These are phyloP conservation scores for Syngnathus scovelli DNA, from an alignment of 2,113 vertebrate genomes.

Conservation along the genomic window DNA sequence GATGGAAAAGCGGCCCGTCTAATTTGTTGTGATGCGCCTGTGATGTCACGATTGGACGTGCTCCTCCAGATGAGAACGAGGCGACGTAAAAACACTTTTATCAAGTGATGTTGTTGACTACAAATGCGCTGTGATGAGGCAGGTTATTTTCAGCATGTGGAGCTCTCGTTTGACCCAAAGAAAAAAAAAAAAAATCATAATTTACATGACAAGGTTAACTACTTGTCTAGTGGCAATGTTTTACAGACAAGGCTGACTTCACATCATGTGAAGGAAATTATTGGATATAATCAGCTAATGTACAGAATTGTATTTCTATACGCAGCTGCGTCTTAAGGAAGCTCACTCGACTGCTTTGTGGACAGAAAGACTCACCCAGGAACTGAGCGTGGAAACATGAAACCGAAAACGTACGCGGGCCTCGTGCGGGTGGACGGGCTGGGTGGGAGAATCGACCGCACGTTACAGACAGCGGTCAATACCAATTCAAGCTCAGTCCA, in stretches of 20 bases:
- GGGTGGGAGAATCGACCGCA: slow-evolving; percentile 39
- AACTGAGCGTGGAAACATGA: slow-evolving; percentile 25
- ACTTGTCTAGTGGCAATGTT: neutral
- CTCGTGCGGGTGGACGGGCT: too few relatives aligned
- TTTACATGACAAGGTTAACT: neutral
- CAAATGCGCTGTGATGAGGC: slow-evolving; percentile 35
- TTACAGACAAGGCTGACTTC: neutral
- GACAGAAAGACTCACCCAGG: slow-evolving; percentile 5
- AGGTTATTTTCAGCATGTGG: slow-evolving; percentile 32
- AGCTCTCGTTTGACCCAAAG: neutral
- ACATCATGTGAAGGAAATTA: neutral
- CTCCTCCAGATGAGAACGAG: slow-evolving; percentile 37
- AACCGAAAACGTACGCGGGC: slow-evolving; percentile 17
- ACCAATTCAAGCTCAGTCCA: slow-evolving; percentile 56
- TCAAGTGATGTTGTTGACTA: slow-evolving; percentile 40
- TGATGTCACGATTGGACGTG: slow-evolving; percentile 61
- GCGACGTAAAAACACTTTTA: slow-evolving; percentile 48
- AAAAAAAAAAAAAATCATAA: neutral
- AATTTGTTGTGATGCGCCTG: slow-evolving; percentile 59
- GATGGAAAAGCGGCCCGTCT: slow-evolving; percentile 43
- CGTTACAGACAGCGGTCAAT: slow-evolving; percentile 48
- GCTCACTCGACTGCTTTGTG: neutral
- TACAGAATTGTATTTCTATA: too few relatives aligned
- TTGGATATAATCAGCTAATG: too few relatives aligned
- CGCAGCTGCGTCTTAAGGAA: neutral